These are phyloP conservation scores for Parnassius glacialis DNA, from an alignment of 2,888 invertebrate species.

Conservation along the genomic window DNA sequence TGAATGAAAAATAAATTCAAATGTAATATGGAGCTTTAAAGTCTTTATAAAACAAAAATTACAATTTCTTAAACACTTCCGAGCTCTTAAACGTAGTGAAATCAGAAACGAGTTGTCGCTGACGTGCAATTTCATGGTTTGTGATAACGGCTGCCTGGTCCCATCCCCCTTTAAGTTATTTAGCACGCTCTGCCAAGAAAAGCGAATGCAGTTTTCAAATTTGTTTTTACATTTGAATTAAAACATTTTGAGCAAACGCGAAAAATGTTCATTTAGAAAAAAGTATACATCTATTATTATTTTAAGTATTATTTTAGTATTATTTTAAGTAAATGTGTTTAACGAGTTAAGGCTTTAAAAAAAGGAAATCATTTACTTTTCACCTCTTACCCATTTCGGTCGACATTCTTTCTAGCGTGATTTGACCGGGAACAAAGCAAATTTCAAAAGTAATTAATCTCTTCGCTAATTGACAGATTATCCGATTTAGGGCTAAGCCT, in stretches of 20 bases:
- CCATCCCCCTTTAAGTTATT: not conserved
- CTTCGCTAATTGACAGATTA: conserved; percentile 41
- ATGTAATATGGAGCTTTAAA: not conserved
- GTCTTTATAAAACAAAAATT: not conserved
- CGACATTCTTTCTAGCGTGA: conserved; percentile 17
- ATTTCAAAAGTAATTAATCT: conserved; percentile 40
- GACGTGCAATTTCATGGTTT: conserved; percentile 27
- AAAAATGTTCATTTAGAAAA: too few relatives aligned
- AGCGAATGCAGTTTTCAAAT: conserved; percentile 17
- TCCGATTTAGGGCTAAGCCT: conserved; percentile 37
- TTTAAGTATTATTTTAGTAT: too few relatives aligned
- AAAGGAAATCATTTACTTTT: not conserved
- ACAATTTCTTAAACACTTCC: conserved; percentile 11
- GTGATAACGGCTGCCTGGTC: conserved; percentile 12
- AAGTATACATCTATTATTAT: too few relatives aligned
- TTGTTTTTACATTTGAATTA: not conserved
- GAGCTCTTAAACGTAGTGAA: conserved; percentile 10
- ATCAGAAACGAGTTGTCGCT: conserved; percentile 20
- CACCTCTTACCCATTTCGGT: not conserved
- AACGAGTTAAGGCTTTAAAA: too few relatives aligned
- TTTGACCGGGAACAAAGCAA: conserved; percentile 24
- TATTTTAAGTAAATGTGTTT: too few relatives aligned
- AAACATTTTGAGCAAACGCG: not conserved
- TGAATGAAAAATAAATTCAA: not conserved
- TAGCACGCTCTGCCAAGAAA: not conserved